These are phyloP conservation scores for Holothuria leucospilota DNA, from an alignment of 53 echinoderm and acorn worm species.

Conservation along the genomic window DNA sequence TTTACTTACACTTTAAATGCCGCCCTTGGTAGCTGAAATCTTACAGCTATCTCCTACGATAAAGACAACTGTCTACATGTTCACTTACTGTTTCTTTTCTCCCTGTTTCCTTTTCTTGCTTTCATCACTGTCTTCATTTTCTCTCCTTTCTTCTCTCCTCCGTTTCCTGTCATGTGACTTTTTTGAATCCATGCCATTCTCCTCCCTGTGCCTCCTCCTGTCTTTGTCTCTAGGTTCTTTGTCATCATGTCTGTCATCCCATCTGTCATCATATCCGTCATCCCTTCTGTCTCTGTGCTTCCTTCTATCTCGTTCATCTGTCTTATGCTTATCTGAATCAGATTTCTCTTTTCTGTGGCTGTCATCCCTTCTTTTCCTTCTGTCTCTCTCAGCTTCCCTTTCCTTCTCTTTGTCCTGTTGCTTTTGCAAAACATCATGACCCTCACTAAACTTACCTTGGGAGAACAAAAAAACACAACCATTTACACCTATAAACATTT, in stretches of 20 bases:
- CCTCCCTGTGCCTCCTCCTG: conserved; percentile 32
- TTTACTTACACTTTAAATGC: too few species aligned
- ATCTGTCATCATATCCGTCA: conserved; percentile 7
- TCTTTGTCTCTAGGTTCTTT: conserved; percentile 54
- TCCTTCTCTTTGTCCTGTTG: conserved; percentile 32
- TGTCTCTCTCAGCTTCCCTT: conserved; percentile 9
- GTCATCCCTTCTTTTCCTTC: conserved; percentile 15
- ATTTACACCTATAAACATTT: too few species aligned
- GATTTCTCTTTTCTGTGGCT: background rate
- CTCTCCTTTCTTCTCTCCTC: conserved; percentile 4
- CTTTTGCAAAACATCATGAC: conserved; percentile 61
- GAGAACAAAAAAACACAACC: background rate
- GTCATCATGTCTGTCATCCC: background rate
- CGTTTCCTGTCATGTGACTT: conserved; percentile 21
- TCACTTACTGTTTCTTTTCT: background rate
- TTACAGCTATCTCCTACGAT: too few species aligned
- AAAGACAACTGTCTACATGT: too few species aligned
- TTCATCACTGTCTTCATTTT: background rate
- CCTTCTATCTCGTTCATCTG: conserved; percentile 7
- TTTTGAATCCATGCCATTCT: conserved; percentile 43
- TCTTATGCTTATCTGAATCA: background rate
- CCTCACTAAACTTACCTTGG: conserved; percentile 87
- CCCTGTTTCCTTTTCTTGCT: background rate
- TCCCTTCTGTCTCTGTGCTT: conserved; percentile 54
- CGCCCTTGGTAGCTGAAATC: too few species aligned